Conservation (phyloP, 1,140 invertebrate species). For the Olivierus martensii region DNA sequence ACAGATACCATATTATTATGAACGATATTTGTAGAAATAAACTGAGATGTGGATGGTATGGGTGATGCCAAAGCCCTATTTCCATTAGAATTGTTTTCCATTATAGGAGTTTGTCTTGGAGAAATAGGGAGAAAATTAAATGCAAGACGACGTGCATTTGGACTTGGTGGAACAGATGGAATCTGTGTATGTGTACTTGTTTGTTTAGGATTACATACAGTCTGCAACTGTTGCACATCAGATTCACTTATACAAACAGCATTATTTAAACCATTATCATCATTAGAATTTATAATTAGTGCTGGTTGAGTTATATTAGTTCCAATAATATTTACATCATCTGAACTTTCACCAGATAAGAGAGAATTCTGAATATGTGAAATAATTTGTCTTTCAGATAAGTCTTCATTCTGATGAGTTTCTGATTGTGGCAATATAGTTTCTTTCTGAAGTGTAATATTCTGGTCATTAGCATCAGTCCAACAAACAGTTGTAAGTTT, state of each 20-base stretch:
- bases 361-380: too few species aligned
- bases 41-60: slow-evolving; percentile 4
- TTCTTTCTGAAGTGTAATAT: too few species aligned
- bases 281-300: too few species aligned
- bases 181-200: slow-evolving; percentile 13
- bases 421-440: too few species aligned
- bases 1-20: slow-evolving; percentile 16
- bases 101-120: slow-evolving; percentile 39
- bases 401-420: too few species aligned
- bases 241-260: background rate
- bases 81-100: background rate
- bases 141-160: slow-evolving; percentile 31
- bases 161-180: slow-evolving; percentile 38
- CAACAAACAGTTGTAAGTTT: too few species aligned
- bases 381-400: too few species aligned
- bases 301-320: too few species aligned
- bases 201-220: background rate
- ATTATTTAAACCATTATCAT: too few species aligned
- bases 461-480: too few species aligned
- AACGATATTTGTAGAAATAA: slow-evolving; percentile 8
- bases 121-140: slow-evolving; percentile 74
- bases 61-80: background rate
- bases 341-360: background rate
- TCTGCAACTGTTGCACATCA: background rate
- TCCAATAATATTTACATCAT: background rate